Evolutionary conservation across 2,888 invertebrate species (phyloP).

Genomic region (Barypeithes pellucidus): DNA sequence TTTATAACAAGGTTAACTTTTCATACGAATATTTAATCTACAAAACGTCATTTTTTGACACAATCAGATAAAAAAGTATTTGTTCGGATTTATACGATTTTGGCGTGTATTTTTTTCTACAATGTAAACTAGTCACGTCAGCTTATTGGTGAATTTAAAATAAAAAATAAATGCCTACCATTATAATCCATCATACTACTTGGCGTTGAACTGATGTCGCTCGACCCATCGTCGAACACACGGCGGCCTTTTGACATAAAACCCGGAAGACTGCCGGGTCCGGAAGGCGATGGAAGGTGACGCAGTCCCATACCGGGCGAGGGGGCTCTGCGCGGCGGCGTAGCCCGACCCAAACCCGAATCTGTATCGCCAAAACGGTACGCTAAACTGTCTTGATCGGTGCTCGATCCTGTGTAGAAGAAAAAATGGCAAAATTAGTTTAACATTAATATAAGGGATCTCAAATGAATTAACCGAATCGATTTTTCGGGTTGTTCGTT

Average conservation of each 20-base stretch:
- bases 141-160: too few species aligned
- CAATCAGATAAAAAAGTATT: too few species aligned
- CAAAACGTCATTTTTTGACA: too few species aligned
- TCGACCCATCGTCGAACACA: conserved; percentile 83
- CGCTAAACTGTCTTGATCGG: conserved; percentile 75
- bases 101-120: too few species aligned
- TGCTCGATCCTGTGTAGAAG: conserved; percentile 72
- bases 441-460: neutral
- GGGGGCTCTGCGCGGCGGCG: conserved; percentile 89
- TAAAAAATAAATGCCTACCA: conserved; percentile 73
- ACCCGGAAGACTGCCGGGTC: conserved; percentile 87
- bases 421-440: conserved; percentile 8
- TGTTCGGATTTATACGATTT: too few species aligned
- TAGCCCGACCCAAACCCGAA: conserved; percentile 89
- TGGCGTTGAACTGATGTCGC: conserved; percentile 79
- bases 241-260: conserved; percentile 79
- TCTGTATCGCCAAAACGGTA: conserved; percentile 81
- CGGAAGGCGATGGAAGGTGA: conserved; percentile 87
- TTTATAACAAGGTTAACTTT: too few species aligned
- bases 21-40: too few species aligned
- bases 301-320: conserved; percentile 87
- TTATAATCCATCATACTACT: conserved; percentile 89
- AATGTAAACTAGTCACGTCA: too few species aligned
- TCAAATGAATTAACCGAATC: too few species aligned
- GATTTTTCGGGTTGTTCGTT: too few species aligned